Conservation (phyloP, 2,113 vertebrate genomes). For the Brienomyrus brachyistius region DNA sequence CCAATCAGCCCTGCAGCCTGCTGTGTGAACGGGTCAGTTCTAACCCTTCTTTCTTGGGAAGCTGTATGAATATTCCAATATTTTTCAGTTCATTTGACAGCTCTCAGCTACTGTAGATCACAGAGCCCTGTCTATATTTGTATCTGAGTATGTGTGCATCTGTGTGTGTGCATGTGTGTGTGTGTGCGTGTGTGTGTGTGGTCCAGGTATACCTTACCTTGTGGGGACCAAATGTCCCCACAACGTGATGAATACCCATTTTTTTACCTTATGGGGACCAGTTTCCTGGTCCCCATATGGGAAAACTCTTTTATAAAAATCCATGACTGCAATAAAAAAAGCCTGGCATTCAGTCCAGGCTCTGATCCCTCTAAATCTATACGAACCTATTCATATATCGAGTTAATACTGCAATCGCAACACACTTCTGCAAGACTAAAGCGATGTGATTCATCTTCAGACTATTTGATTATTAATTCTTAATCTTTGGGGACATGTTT, state of each 20-base stretch:
- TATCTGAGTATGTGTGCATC: neutral
- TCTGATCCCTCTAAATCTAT: neutral
- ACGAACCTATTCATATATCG: neutral
- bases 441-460: neutral
- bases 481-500: neutral
- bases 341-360: neutral
- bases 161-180: neutral
- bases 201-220: too few relatives aligned
- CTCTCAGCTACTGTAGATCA: neutral
- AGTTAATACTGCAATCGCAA: neutral
- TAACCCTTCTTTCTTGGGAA: neutral
- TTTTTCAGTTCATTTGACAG: neutral
- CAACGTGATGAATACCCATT: too few relatives aligned
- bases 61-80: neutral
- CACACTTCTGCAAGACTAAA: neutral
- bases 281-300: too few relatives aligned
- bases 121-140: neutral
- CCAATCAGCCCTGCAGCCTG: neutral
- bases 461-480: neutral
- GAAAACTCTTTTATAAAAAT: too few relatives aligned
- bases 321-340: neutral
- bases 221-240: too few relatives aligned
- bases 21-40: neutral
- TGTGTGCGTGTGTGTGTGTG: neutral
- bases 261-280: too few relatives aligned